phyloP scores from a whole-genome alignment of 2,888 invertebrate species.

The Eilema depressum region DNA sequence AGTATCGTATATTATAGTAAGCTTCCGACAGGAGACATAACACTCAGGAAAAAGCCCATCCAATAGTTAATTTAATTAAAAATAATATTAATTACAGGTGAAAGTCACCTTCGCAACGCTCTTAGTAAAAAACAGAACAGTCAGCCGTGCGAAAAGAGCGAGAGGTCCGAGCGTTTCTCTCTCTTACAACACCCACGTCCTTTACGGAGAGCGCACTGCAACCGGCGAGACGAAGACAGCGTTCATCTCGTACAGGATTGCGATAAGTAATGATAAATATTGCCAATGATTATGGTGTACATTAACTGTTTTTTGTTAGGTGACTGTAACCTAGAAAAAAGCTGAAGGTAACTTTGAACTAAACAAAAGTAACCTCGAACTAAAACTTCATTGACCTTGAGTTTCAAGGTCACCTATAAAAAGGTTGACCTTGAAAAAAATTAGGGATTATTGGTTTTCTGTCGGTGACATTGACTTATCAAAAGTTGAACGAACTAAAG shows the following conservation, averaged over 20 bases:
- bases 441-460: not conserved
- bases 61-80: not conserved
- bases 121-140: constrained; percentile 70
- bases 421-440: not conserved
- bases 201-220: constrained; percentile 66
- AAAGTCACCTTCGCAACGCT: constrained; percentile 79
- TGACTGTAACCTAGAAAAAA: constrained; percentile 35
- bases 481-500: not conserved
- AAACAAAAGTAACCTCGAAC: not conserved
- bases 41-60: no score
- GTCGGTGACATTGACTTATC: constrained; percentile 1
- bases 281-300: constrained; percentile 20
- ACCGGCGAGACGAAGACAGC: constrained; percentile 71
- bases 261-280: constrained; percentile 66
- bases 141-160: constrained; percentile 24
- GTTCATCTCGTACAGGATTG: constrained; percentile 76
- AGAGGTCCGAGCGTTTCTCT: constrained; percentile 70
- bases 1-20: no score
- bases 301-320: not conserved
- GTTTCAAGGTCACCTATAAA: not conserved
- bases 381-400: not conserved
- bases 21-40: no score
- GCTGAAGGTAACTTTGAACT: not conserved
- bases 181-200: constrained; percentile 79
- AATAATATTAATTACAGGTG: constrained; percentile 67